These are phyloP conservation scores for Collichthys lucidus DNA, from an alignment of 2,113 vertebrate genomes.

Conservation along the genomic window DNA sequence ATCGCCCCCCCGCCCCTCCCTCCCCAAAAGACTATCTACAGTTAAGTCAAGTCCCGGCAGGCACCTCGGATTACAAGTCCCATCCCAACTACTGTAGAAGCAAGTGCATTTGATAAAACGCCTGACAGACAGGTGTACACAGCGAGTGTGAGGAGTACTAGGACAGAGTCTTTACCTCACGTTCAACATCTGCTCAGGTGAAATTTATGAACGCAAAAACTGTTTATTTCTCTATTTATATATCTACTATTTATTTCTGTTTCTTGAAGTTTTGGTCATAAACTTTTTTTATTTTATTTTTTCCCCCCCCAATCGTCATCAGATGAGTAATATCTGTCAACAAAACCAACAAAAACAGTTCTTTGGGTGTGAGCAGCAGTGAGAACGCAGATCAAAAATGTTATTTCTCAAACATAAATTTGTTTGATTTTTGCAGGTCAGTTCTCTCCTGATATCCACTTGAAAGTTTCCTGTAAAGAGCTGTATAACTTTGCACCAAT, in stretches of 20 bases:
- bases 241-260: no score
- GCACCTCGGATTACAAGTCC: conserved; percentile 75
- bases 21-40: conserved; percentile 62
- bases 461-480: not conserved
- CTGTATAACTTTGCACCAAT: not conserved
- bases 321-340: not conserved
- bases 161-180: conserved; percentile 7
- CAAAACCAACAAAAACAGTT: not conserved
- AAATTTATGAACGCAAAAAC: conserved; percentile 41
- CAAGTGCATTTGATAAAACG: conserved; percentile 65
- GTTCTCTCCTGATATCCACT: not conserved
- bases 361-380: not conserved
- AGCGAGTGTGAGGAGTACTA: conserved; percentile 27
- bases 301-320: not conserved
- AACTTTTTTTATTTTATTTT: not conserved
- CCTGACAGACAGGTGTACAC: conserved; percentile 39
- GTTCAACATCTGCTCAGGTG: not conserved
- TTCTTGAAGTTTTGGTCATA: conserved; percentile 39
- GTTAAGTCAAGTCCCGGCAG: conserved; percentile 71
- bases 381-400: not conserved
- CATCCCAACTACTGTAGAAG: conserved; percentile 61
- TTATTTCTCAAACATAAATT: not conserved
- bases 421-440: not conserved
- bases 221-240: conserved; percentile 25
- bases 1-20: conserved; percentile 9